phyloP scores from a whole-genome alignment of 1,140 invertebrate species.

The Atta texana region DNA sequence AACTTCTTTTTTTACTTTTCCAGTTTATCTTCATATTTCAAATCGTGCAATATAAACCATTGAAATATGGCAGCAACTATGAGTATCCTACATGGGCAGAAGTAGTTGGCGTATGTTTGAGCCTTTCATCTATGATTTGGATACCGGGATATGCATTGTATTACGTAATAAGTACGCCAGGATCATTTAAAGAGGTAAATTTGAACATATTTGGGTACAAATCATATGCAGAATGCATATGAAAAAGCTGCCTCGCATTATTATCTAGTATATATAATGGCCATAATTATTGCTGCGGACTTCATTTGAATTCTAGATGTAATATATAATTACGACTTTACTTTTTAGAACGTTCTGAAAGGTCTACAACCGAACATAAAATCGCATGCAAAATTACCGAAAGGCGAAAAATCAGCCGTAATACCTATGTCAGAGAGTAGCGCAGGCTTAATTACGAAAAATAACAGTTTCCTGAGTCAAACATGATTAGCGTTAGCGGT shows the following conservation, averaged over 20 bases:
- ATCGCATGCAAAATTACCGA: constrained; percentile 83
- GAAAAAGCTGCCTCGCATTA: not conserved
- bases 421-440: constrained; percentile 86
- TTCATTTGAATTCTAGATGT: constrained; percentile 22
- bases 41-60: constrained; percentile 89
- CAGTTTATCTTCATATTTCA: constrained; percentile 92
- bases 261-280: not conserved
- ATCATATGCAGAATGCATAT: constrained; percentile 35
- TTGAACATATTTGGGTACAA: constrained; percentile 44
- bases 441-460: constrained; percentile 83
- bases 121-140: constrained; percentile 91
- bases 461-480: constrained; percentile 83
- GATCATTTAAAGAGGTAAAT: constrained; percentile 86
- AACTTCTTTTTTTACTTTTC: constrained; percentile 34
- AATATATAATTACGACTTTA: not conserved
- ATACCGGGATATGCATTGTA: constrained; percentile 90
- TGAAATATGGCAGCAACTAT: constrained; percentile 89
- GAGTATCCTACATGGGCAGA: constrained; percentile 92
- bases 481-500: constrained; percentile 74
- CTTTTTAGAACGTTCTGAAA: constrained; percentile 84
- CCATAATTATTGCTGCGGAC: not conserved
- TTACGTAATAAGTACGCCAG: constrained; percentile 85
- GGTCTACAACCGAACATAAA: constrained; percentile 86
- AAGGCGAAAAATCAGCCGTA: constrained; percentile 83
- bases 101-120: constrained; percentile 90